Evolutionary conservation across 2,797 vertebrate species (phyloP), one percentile per base, ranked within the genome.

Genomic region (Coregonus ussuriensis): DNA sequence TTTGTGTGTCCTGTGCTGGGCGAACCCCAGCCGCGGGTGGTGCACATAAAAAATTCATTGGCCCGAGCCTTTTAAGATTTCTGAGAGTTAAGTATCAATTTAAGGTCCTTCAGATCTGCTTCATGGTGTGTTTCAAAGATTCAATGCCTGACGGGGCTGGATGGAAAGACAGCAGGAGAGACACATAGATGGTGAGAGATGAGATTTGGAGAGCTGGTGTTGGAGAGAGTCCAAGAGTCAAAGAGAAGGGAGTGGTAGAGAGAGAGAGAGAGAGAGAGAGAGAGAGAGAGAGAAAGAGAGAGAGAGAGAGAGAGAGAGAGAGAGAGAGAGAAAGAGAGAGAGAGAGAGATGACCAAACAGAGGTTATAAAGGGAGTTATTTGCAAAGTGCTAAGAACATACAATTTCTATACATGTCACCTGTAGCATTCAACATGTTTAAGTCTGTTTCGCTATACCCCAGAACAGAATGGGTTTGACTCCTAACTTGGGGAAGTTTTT

Each of bases 21-120:
- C 70, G 75, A 82, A 78, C 81, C 85, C 53, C 83, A 86, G 87
- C 87, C 84, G 77, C 81, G 76, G 87, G 75, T 84, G 84, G 66
- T 81, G 80, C 41, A 85, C 78, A 91, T 91, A 86, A 91, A 89
- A 89, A 81, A 91, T 84, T 89, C 56, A 88, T 89, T 47, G 16
- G 87, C 72, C 79, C 80, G 77, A 85, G 84, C 78, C 86, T 85
- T 89, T 83, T 78, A 85, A 88, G 85, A 87, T 88, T 88, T 81
- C 74, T 79, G 75, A 65, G 83, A 90, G 88, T 91, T 88, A 87
- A 91, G 86, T 87, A 88, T 88, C 87, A 88, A 87, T 91, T 88
- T 89, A 79, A 78, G 74, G 81, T 75, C 76, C 84, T 85, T 86
- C 81, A 85, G 77, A 90, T 90, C 75, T 80, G 72, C 83, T 85